phyloP scores from a whole-genome alignment of 35 echinoderm and acorn worm species.

The Apostichopus parvimensis region DNA sequence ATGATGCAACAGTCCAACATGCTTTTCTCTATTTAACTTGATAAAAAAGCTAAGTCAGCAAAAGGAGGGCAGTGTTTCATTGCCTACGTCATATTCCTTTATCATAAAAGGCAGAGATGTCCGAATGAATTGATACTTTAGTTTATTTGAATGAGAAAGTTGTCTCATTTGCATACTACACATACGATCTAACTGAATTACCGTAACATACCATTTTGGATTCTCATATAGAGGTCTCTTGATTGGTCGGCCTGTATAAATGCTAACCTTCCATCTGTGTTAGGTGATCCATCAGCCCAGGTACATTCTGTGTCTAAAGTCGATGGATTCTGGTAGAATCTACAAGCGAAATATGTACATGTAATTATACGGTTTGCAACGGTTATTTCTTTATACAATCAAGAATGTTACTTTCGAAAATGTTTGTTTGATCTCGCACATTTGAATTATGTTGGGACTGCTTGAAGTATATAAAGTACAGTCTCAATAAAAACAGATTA shows the following conservation, averaged over 20 bases:
- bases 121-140: too few relatives aligned
- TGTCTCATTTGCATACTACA: too few relatives aligned
- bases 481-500: background rate
- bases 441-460: background rate
- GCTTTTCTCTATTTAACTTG: too few relatives aligned
- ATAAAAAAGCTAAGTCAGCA: too few relatives aligned
- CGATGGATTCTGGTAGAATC: background rate
- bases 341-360: background rate
- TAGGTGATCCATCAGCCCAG: slow-evolving; percentile 19
- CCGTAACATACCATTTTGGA: slow-evolving; percentile 8
- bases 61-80: too few relatives aligned
- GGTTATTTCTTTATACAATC: background rate
- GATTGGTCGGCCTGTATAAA: background rate
- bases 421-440: background rate
- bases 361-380: background rate
- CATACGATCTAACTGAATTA: too few relatives aligned
- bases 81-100: too few relatives aligned
- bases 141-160: too few relatives aligned
- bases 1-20: too few relatives aligned
- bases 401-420: background rate
- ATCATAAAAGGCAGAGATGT: too few relatives aligned
- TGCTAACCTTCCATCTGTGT: slow-evolving; percentile 18
- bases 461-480: background rate
- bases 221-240: background rate
- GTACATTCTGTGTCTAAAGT: background rate